phyloP scores from a whole-genome alignment of 2,113 vertebrate genomes.

The Cynoglossus semilaevis region DNA sequence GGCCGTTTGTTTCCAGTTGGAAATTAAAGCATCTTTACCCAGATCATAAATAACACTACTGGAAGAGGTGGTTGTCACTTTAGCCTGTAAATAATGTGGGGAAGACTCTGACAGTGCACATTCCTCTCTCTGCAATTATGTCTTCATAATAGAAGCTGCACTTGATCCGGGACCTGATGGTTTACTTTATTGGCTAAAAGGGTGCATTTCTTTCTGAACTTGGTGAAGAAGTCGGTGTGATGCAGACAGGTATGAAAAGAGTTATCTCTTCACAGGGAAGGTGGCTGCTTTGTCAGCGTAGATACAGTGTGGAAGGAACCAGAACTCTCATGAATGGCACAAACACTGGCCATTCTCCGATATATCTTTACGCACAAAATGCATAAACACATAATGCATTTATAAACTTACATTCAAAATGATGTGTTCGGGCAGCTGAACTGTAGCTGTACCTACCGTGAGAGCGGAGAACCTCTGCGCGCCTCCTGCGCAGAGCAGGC shows the following conservation, averaged over 20 bases:
- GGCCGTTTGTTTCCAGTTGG: conserved; percentile 76
- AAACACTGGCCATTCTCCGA: not conserved
- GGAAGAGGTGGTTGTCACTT: conserved; percentile 50
- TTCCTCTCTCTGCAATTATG: conserved; percentile 58
- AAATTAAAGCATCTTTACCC: conserved; percentile 65
- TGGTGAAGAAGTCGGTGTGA: conserved; percentile 4
- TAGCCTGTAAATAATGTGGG: conserved; percentile 65
- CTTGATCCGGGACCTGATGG: conserved; percentile 42
- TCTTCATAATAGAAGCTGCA: conserved; percentile 34
- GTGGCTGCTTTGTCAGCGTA: conserved; percentile 13
- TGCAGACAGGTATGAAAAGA: conserved; percentile 32
- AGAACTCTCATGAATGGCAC: not conserved
- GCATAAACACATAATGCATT: not conserved
- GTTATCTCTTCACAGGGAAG: conserved; percentile 25
- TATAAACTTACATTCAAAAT: not conserved
- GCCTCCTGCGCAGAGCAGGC: conserved; percentile 69
- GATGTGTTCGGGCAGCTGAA: not conserved
- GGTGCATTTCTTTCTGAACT: conserved; percentile 15
- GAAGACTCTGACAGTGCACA: conserved; percentile 62
- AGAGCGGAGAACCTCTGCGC: conserved; percentile 80
- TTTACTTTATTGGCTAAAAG: not conserved
- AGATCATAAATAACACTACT: conserved; percentile 66
- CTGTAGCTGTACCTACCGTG: conserved; percentile 69
- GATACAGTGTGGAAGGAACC: conserved; percentile 9
- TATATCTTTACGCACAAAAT: conserved; percentile 2